Evolutionary conservation across 1,140 invertebrate genomes (phyloP).

Genomic region (Zaprionus kolodkinae): DNA sequence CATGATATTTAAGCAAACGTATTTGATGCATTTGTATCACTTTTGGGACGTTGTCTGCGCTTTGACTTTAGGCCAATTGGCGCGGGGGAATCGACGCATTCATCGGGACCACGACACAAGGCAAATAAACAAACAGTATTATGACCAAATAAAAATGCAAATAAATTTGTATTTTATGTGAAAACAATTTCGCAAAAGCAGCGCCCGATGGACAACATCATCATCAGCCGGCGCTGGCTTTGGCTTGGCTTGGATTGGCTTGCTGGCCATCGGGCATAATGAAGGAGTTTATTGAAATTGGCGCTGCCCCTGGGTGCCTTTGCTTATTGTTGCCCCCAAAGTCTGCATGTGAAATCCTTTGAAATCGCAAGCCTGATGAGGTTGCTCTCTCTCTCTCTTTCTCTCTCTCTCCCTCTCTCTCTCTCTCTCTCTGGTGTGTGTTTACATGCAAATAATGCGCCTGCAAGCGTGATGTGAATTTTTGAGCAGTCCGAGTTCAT

Average conservation of each 20-base stretch:
- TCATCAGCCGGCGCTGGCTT: slow-evolving; percentile 26
- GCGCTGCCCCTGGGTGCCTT: slow-evolving; percentile 30
- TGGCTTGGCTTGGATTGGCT: no score
- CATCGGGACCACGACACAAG: slow-evolving; percentile 4
- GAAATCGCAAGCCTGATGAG: slow-evolving; percentile 59
- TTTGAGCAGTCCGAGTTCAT: slow-evolving; percentile 60
- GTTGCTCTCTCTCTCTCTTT: slow-evolving; percentile 14
- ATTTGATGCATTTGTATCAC: slow-evolving; percentile 56
- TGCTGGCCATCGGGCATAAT: slow-evolving; percentile 45
- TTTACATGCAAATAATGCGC: slow-evolving; percentile 69
- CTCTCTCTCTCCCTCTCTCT: background rate
- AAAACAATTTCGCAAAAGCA: slow-evolving; percentile 75
- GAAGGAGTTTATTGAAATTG: slow-evolving; percentile 80
- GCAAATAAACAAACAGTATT: slow-evolving; percentile 81
- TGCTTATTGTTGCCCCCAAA: slow-evolving; percentile 54
- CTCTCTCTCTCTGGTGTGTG: slow-evolving; percentile 6
- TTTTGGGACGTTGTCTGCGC: slow-evolving; percentile 52
- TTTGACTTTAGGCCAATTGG: slow-evolving; percentile 64
- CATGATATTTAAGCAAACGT: slow-evolving; percentile 39
- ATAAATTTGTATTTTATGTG: slow-evolving; percentile 82
- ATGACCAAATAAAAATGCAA: slow-evolving; percentile 80
- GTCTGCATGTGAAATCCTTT: slow-evolving; percentile 61
- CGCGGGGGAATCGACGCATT: no score
- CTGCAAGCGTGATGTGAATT: slow-evolving; percentile 71
- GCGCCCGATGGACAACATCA: slow-evolving; percentile 35